phyloP scores from a whole-genome alignment of 2,113 vertebrate genomes.

The Myotis lucifugus region DNA sequence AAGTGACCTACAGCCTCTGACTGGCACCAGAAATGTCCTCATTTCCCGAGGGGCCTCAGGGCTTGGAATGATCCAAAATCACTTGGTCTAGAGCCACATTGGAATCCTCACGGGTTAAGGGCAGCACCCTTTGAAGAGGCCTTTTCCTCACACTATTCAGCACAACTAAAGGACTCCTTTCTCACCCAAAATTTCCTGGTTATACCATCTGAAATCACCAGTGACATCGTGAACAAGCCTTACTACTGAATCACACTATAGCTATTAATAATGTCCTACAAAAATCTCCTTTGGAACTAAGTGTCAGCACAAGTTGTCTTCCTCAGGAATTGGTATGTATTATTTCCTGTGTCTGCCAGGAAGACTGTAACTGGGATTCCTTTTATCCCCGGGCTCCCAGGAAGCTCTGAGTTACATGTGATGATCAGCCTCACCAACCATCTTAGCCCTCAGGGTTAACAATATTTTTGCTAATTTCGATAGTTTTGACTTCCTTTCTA shows the following conservation, averaged over 20 bases:
- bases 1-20: constrained; percentile 18
- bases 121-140: neutral
- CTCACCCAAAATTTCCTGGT: neutral
- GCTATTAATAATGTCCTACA: neutral
- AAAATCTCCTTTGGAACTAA: constrained; percentile 8
- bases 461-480: neutral
- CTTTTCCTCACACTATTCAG: constrained; percentile 38
- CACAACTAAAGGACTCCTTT: neutral
- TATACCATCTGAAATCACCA: neutral
- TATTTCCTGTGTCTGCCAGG: neutral
- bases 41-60: constrained; percentile 13
- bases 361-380: neutral
- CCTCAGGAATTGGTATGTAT: neutral
- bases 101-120: neutral
- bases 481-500: neutral
- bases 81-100: neutral
- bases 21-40: constrained; percentile 39
- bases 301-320: neutral
- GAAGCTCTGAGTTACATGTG: neutral
- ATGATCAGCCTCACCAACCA: neutral
- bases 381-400: neutral
- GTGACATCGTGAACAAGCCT: neutral
- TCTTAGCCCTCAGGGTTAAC: neutral
- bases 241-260: neutral
- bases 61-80: constrained; percentile 32